These are phyloP conservation scores for Clarias laeviceps DNA, from an alignment of 2,797 vertebrate genomes.

Conservation along the genomic window DNA sequence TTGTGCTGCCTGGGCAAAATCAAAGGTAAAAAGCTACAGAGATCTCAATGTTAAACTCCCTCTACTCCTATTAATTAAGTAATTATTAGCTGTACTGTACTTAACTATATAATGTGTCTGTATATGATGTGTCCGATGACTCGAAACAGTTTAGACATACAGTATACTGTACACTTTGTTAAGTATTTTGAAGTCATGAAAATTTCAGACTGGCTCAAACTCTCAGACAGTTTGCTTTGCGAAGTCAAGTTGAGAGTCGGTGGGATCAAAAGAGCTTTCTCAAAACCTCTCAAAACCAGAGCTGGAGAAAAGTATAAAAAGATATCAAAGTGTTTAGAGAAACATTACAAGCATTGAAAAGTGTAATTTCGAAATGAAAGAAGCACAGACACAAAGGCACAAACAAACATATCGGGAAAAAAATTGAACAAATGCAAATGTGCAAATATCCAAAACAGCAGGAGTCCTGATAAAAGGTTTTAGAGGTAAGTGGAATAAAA, in stretches of 20 bases:
- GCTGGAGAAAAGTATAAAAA: not conserved
- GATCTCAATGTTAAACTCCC: not conserved
- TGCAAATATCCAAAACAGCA: not conserved
- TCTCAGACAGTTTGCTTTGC: not conserved
- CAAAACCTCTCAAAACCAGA: not conserved
- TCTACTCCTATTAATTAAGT: not conserved
- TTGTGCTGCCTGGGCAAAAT: not conserved
- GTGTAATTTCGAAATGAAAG: not conserved
- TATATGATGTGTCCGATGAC: not conserved
- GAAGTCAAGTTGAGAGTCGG: conserved; percentile 1
- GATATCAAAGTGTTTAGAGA: conserved; percentile 3
- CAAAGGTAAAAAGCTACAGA: not conserved
- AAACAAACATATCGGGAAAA: not conserved
- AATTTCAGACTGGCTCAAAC: not conserved
- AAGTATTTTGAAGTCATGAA: not conserved
- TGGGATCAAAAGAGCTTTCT: not conserved
- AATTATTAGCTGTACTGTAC: not conserved
- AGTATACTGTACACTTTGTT: not conserved
- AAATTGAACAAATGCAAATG: not conserved
- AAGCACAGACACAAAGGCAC: not conserved
- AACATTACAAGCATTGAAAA: not conserved
- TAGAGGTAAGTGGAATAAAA: not conserved
- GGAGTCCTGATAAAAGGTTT: not conserved
- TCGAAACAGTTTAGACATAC: not conserved
- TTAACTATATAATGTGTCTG: not conserved